Conservation (phyloP, 2,888 invertebrate genomes). For the Crossocerus cetratus region DNA sequence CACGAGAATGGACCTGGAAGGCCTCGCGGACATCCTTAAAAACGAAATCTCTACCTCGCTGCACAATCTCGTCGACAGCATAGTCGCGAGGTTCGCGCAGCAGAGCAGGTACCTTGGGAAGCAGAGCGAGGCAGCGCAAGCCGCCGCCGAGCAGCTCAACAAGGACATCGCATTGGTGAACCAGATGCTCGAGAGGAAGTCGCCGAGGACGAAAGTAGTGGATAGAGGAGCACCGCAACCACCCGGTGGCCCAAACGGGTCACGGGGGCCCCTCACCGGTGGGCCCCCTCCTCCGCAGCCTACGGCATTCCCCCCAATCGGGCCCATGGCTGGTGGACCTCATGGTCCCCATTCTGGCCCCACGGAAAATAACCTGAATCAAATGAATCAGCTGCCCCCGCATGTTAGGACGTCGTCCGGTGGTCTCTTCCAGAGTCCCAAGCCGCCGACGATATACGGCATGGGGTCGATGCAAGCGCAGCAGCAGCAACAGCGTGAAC, state of each 20-base stretch:
- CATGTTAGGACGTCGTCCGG: constrained; percentile 83
- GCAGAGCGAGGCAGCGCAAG: constrained; percentile 87
- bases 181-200: constrained; percentile 89
- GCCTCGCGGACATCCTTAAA: constrained; percentile 93
- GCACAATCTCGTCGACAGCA: constrained; percentile 91
- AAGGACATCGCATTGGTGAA: constrained; percentile 90
- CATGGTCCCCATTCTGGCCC: constrained; percentile 74
- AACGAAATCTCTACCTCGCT: constrained; percentile 92
- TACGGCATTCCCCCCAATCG: constrained; percentile 80
- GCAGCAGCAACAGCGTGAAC: constrained; percentile 78
- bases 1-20: constrained; percentile 89
- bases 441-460: constrained; percentile 81
- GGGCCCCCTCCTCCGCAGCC: constrained; percentile 76
- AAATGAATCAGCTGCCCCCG: constrained; percentile 80
- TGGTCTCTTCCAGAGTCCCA: constrained; percentile 91
- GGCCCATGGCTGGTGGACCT: constrained; percentile 76
- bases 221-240: constrained; percentile 81
- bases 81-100: constrained; percentile 90
- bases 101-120: constrained; percentile 87
- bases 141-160: constrained; percentile 90
- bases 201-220: constrained; percentile 87
- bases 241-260: constrained; percentile 76
- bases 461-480: constrained; percentile 77
- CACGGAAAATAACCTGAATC: constrained; percentile 79
- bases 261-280: constrained; percentile 75